A percentile compares a stretch with the other conserved stretches of the same genome.
These are phyloP conservation scores for Fopius arisanus DNA, from an alignment of 1,140 invertebrate species.

Conservation along the genomic window DNA sequence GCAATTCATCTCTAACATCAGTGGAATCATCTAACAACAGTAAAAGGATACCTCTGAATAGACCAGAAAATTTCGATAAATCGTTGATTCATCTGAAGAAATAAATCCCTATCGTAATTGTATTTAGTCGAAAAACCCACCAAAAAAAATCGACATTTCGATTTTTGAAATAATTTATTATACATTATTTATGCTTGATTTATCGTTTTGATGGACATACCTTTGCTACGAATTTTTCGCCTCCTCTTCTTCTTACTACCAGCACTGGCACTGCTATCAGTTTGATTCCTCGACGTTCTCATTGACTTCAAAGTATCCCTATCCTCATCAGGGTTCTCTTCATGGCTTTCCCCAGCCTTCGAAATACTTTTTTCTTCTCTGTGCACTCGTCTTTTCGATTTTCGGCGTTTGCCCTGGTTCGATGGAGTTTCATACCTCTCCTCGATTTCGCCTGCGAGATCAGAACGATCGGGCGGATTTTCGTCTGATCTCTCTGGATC, in stretches of 20 bases:
- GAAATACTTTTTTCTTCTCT: constrained; percentile 21
- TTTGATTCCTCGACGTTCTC: not conserved
- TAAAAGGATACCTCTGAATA: not conserved
- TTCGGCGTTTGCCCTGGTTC: constrained; percentile 15
- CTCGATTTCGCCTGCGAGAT: constrained; percentile 1
- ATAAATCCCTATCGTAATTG: too few species aligned
- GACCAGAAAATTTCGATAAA: not conserved
- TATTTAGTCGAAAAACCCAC: too few species aligned
- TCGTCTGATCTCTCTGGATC: constrained; percentile 23
- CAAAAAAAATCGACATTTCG: not conserved
- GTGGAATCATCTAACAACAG: not conserved
- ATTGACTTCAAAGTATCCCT: constrained; percentile 8
- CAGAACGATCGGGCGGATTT: constrained; percentile 14
- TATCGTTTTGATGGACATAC: not conserved
- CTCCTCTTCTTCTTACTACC: constrained; percentile 4
- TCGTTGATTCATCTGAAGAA: too few species aligned
- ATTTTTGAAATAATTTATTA: not conserved
- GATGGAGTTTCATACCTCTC: not conserved
- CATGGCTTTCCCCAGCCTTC: constrained; percentile 18
- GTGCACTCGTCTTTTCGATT: constrained; percentile 1
- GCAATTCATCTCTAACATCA: constrained; percentile 44
- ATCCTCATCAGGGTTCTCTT: constrained; percentile 26
- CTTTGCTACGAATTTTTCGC: not conserved
- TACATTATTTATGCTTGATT: not conserved
- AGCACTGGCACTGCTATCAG: not conserved